Evolutionary conservation across 2,797 vertebrate genomes (phyloP), one percentile per base, ranked within the genome.

Genomic region (Phataginus tetradactyla): DNA sequence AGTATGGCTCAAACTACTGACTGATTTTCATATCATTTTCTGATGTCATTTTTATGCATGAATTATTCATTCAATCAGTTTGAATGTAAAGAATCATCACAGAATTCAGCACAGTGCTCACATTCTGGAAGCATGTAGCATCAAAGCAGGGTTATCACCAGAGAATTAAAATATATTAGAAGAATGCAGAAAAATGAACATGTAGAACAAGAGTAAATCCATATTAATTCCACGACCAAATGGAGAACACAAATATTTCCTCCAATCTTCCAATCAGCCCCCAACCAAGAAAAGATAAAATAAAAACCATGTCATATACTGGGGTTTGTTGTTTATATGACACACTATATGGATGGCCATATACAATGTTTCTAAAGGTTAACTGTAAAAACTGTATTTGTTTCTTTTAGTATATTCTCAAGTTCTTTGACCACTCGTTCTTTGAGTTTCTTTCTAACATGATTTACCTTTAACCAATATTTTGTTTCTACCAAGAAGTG

Each of bases 141-240:
- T 72, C 8, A 17, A 64, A 32, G 1, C 42, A 91, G 79, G 37
- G 15, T 87, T 88, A 75, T 71, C 55, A 20, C 1, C 94, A 92
- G 10, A 80, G 9, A 81, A 32, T 59, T 25, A 75, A 6, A 42
- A n/a, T 55, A 79, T 32, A 72, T 77, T 86, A 95, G 69, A 68
- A 49, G 2, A 71, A 72, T 42, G 72, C 25, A 49, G 12, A 97
- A 37, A 55, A 78, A 96, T 49, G 53, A 92, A 53, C 94, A 89
- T 10, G 11, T 59, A 90, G 27, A 87, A 81, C 69, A 55, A 97
- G 96, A 96, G 37, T 87, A 97, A 97, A 97, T 87, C 23, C 85
- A 95, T 89, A 59, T 77, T 66, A 92, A 96, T 13, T 39, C 37
- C 92, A 45, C 12, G 77, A 91, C 37, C 93, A 72, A 68, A 74